These are phyloP conservation scores for Melopsittacus undulatus DNA, from an alignment of 2,797 vertebrate species.

Conservation along the genomic window DNA sequence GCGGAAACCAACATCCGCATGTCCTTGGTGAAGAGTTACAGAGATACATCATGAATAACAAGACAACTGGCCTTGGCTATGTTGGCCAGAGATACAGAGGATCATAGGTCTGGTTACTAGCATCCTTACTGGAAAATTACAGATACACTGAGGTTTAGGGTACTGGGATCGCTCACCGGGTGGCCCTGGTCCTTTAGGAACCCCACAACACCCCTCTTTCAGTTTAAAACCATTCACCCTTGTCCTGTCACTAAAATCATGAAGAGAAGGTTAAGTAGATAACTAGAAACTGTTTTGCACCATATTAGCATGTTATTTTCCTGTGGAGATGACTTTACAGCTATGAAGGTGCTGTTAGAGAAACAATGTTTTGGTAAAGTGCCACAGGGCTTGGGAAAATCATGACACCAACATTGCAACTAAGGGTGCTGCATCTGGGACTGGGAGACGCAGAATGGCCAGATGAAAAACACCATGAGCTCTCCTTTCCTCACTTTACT, in stretches of 20 bases:
- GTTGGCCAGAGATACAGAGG: too few species aligned
- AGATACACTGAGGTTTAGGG: too few species aligned
- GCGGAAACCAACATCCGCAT: too few species aligned
- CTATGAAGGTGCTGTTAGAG: neutral
- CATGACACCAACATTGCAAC: fast-evolving
- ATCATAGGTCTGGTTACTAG: too few species aligned
- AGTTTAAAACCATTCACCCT: neutral
- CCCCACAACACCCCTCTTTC: neutral
- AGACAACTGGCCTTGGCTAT: too few species aligned
- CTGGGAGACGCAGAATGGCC: fast-evolving
- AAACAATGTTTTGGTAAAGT: neutral
- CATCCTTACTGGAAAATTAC: too few species aligned
- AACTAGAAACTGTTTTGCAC: neutral
- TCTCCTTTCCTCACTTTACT: neutral
- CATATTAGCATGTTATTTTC: fast-evolving
- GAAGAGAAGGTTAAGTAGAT: neutral
- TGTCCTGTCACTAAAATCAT: neutral
- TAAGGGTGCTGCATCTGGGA: neutral
- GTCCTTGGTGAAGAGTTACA: too few species aligned
- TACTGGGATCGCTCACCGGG: too few species aligned
- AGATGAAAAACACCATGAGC: fast-evolving
- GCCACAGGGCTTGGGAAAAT: neutral
- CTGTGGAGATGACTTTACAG: neutral
- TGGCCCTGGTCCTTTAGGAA: too few species aligned
- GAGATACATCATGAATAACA: too few species aligned